Conservation (phyloP, 2,113 vertebrate species). For the Thamnophis sirtalis region DNA sequence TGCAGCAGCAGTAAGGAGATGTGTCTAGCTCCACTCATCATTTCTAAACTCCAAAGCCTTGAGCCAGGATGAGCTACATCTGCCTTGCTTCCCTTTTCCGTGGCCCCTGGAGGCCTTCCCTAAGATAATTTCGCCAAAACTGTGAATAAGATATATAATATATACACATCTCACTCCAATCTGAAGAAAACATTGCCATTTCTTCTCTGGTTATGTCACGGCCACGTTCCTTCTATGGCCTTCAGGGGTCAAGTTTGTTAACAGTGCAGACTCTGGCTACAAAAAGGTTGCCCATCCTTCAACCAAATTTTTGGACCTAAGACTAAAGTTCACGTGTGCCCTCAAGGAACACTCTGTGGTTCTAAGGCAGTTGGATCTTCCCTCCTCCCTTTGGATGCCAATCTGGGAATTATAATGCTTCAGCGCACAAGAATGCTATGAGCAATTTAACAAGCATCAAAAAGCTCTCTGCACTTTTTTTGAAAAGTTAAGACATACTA, state of each 20-base stretch:
- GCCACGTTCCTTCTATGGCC: neutral
- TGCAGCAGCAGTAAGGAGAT: neutral
- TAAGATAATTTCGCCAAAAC: neutral
- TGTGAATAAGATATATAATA: neutral
- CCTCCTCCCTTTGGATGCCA: neutral
- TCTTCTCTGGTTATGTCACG: neutral
- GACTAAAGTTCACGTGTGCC: neutral
- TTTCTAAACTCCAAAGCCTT: neutral
- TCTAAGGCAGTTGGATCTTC: neutral
- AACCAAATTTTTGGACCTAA: neutral
- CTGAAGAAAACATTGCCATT: neutral
- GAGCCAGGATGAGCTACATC: neutral
- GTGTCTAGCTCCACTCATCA: neutral
- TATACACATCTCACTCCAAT: neutral
- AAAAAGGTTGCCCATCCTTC: neutral
- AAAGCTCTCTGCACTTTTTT: neutral
- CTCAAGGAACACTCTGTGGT: neutral
- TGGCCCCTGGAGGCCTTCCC: neutral
- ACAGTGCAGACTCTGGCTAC: neutral
- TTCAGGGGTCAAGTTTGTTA: neutral
- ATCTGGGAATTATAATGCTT: neutral
- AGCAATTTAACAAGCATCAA: neutral
- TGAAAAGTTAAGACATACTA: neutral
- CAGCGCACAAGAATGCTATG: neutral
- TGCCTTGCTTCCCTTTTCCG: neutral